Percentiles rank a stretch among this genome's conserved stretches.
Evolutionary conservation across 2,113 vertebrate species (phyloP).

Genomic region (Puma concolor): DNA sequence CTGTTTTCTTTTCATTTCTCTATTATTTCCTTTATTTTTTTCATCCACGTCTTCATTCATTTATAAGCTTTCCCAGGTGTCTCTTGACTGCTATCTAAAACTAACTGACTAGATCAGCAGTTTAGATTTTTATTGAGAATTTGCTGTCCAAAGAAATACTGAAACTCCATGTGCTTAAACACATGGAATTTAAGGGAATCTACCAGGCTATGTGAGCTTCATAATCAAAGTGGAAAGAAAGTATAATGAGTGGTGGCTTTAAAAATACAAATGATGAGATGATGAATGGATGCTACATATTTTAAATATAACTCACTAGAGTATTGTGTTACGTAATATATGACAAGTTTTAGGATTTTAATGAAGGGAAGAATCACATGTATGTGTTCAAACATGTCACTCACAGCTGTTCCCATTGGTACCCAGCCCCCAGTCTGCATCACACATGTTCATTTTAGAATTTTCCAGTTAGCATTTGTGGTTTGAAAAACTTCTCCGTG

Average conservation of each 20-base stretch:
- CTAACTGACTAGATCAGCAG: neutral
- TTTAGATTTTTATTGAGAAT: neutral
- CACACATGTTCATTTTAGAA: neutral
- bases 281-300: neutral
- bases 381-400: neutral
- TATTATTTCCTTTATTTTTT: neutral
- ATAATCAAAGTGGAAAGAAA: neutral
- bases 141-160: neutral
- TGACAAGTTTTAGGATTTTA: neutral
- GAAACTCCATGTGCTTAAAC: neutral
- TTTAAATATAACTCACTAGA: neutral
- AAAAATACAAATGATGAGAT: neutral
- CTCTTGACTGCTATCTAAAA: conserved; percentile 3
- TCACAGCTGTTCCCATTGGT: neutral
- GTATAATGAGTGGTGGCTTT: neutral
- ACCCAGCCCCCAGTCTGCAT: neutral
- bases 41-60: neutral
- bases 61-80: neutral
- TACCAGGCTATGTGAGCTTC: neutral
- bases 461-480: neutral
- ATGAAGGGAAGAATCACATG: neutral
- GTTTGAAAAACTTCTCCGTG: neutral
- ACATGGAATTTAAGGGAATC: neutral
- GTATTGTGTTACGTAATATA: neutral
- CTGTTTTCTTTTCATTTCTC: neutral